These are phyloP conservation scores for Dicaeum eximium DNA, from an alignment of 2,113 vertebrate species.

Conservation along the genomic window DNA sequence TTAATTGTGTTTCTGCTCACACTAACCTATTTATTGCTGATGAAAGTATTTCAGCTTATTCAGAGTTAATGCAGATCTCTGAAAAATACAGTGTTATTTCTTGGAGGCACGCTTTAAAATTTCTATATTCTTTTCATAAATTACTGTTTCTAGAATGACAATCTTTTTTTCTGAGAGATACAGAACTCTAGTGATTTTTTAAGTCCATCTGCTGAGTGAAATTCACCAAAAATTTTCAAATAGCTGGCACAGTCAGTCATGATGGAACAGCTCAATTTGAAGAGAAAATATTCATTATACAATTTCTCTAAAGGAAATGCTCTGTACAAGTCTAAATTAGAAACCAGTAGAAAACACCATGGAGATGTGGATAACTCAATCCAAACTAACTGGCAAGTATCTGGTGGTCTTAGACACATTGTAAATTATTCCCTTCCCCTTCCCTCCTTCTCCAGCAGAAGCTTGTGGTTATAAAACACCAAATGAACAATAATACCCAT, in stretches of 20 bases:
- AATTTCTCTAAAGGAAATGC: not conserved
- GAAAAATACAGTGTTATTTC: not conserved
- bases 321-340: not conserved
- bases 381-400: not conserved
- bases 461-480: not conserved
- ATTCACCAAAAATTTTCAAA: not conserved
- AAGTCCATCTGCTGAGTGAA: not conserved
- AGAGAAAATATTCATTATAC: not conserved
- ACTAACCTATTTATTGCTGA: not conserved
- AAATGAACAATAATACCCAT: not conserved
- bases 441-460: not conserved
- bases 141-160: not conserved
- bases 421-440: not conserved
- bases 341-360: not conserved
- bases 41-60: not conserved
- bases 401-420: not conserved
- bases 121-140: not conserved
- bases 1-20: not conserved
- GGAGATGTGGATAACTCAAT: not conserved
- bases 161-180: not conserved
- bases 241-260: not conserved
- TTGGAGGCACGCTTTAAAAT: not conserved
- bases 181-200: not conserved
- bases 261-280: not conserved
- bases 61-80: not conserved